Conservation (phyloP, 2,888 invertebrate species). For the Drosophila paucipuncta region DNA sequence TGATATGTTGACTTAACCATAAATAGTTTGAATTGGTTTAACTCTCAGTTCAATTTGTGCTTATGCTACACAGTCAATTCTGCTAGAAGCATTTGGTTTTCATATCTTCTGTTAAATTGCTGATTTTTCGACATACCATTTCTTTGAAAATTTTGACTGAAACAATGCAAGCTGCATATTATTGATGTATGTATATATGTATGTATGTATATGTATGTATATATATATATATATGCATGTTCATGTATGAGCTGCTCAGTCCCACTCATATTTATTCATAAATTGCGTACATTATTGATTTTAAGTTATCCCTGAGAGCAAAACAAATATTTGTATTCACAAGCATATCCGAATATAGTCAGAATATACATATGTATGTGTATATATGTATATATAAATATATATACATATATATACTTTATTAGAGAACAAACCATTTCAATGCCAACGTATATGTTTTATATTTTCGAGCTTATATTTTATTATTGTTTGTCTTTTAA, state of each 20-base stretch:
- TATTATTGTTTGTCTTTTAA: background rate
- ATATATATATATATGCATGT: background rate
- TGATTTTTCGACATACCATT: background rate
- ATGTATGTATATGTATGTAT: background rate
- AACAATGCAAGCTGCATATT: no score
- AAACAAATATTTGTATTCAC: background rate
- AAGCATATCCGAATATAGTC: background rate
- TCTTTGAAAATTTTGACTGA: background rate
- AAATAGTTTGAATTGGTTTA: background rate
- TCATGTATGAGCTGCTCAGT: background rate
- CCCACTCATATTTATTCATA: background rate
- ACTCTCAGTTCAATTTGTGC: background rate
- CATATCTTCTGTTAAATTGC: background rate
- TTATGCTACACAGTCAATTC: background rate
- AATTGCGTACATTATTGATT: background rate
- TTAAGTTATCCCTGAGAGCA: background rate
- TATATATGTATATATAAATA: background rate
- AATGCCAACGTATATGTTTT: background rate
- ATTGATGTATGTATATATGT: background rate
- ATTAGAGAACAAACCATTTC: background rate
- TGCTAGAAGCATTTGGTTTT: background rate
- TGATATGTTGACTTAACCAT: background rate
- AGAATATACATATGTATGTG: no score
- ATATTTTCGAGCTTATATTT: background rate
- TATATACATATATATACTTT: background rate